These are phyloP conservation scores for Dynastes hyllus DNA, from an alignment of 2,888 invertebrate genomes.

Conservation along the genomic window DNA sequence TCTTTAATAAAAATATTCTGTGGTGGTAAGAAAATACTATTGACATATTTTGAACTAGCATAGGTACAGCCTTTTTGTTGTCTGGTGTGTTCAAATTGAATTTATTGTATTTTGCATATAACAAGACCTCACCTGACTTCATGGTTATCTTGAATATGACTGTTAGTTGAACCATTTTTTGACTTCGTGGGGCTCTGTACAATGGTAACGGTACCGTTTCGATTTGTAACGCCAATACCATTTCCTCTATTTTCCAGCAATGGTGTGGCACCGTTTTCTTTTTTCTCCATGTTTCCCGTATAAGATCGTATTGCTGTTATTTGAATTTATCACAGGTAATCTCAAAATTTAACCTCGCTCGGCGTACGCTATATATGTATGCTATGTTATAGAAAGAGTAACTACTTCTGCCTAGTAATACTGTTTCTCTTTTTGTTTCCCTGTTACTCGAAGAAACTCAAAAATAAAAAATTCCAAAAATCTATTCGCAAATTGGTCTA, in stretches of 20 bases:
- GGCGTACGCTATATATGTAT: neutral
- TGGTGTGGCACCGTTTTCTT: constrained; percentile 31
- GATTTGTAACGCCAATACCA: neutral
- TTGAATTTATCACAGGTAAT: constrained; percentile 30
- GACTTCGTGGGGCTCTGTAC: constrained; percentile 24
- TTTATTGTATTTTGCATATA: no score
- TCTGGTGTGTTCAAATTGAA: no score
- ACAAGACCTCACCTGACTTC: constrained; percentile 40
- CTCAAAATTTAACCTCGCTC: neutral
- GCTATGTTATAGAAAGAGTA: neutral
- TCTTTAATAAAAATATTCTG: no score
- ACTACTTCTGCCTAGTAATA: constrained; percentile 20
- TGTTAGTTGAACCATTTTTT: constrained; percentile 4
- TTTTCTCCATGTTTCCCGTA: constrained; percentile 31
- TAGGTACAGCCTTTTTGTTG: no score
- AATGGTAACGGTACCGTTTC: constrained; percentile 15
- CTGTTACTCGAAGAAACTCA: constrained; percentile 2
- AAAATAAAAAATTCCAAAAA: constrained; percentile 20
- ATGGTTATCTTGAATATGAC: constrained; percentile 24
- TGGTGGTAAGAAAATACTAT: no score
- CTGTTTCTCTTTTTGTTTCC: constrained; percentile 3
- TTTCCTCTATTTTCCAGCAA: constrained; percentile 29
- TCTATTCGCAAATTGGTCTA: constrained; percentile 29
- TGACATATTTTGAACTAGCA: no score
- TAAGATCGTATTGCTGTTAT: constrained; percentile 28